Conservation (phyloP, 2,113 vertebrate species). For the Macroglossus sobrinus region DNA sequence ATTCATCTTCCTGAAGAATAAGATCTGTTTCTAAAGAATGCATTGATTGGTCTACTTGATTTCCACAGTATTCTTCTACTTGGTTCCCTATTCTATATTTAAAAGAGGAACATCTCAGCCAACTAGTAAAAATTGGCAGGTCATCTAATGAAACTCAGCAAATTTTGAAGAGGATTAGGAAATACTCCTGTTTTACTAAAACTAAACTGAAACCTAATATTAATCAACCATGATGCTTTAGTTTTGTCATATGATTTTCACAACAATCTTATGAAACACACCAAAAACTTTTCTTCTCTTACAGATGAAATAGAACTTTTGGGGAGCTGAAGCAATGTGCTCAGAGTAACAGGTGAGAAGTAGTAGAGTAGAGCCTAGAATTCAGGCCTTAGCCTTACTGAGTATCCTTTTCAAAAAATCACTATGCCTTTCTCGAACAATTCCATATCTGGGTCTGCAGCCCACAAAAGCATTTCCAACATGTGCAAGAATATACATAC, state of each 20-base stretch:
- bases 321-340: neutral
- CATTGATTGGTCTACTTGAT: neutral
- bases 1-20: neutral
- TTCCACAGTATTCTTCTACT: neutral
- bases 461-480: neutral
- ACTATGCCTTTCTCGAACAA: neutral
- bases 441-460: neutral
- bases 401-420: neutral
- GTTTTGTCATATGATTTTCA: constrained; percentile 23
- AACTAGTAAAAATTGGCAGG: neutral
- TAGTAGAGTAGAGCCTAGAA: neutral
- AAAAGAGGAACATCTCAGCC: neutral
- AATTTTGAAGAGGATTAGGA: neutral
- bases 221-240: neutral
- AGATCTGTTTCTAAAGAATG: neutral
- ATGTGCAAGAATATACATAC: neutral
- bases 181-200: neutral
- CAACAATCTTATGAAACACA: neutral
- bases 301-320: neutral
- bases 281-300: neutral
- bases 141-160: neutral
- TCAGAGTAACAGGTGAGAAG: neutral
- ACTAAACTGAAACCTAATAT: neutral
- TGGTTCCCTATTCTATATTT: neutral
- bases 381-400: neutral